Conservation (phyloP, 2,797 vertebrate species). For the Acrocephalus scirpaceus region DNA sequence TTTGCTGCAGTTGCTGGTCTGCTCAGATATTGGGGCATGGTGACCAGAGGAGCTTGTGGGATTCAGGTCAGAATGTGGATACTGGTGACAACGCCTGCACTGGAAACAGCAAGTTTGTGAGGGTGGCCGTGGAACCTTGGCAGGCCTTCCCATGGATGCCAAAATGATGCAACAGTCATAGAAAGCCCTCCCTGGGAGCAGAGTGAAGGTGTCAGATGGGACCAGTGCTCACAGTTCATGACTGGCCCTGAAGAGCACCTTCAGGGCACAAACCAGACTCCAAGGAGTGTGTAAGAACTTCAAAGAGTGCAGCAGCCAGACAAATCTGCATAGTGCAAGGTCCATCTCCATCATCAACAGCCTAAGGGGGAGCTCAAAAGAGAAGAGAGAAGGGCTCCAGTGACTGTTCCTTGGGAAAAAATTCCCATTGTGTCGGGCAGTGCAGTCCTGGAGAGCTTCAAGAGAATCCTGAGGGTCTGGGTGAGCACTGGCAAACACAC, state of each 20-base stretch:
- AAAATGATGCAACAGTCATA: background rate
- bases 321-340: background rate
- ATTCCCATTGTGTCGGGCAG: background rate
- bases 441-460: background rate
- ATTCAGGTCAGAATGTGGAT: background rate
- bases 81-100: background rate
- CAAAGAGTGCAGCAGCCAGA: background rate
- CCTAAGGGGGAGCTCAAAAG: background rate
- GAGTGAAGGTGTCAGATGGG: background rate
- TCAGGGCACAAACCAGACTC: background rate
- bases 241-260: background rate
- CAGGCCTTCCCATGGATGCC: rapidly evolving
- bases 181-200: background rate
- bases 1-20: background rate
- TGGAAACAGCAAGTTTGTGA: background rate
- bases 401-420: background rate
- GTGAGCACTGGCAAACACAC: background rate
- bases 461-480: background rate
- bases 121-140: background rate
- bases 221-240: background rate
- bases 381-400: background rate
- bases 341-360: background rate
- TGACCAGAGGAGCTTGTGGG: background rate
- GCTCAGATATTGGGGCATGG: background rate
- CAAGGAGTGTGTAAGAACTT: background rate